Percentiles rank a stretch among this genome's conserved stretches.
Evolutionary conservation across 2,797 vertebrate genomes (phyloP).

Genomic region (Thalassophryne amazonica): DNA sequence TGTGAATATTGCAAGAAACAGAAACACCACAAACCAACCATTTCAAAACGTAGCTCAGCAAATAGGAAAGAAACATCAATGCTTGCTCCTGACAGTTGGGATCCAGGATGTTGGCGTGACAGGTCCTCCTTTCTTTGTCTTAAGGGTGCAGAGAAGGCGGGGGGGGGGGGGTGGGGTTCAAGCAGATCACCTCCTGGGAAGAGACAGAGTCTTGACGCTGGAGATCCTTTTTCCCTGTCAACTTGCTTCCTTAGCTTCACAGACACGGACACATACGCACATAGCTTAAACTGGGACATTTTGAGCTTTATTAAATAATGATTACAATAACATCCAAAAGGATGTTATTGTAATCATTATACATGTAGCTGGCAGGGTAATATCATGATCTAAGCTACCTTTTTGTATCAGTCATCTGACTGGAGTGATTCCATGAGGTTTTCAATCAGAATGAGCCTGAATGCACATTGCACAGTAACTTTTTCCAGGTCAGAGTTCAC

Average conservation of each 20-base stretch:
- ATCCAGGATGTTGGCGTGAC: slow-evolving; percentile 19
- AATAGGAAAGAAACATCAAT: background rate
- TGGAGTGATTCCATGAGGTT: too few relatives aligned
- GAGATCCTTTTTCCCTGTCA: slow-evolving; percentile 39
- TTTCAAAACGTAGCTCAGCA: background rate
- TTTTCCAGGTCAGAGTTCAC: too few relatives aligned
- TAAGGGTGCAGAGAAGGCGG: slow-evolving; percentile 22
- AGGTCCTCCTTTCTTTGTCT: slow-evolving; percentile 32
- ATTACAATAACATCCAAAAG: too few relatives aligned
- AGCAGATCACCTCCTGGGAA: slow-evolving; percentile 41
- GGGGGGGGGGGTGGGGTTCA: too few relatives aligned
- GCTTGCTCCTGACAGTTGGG: slow-evolving; percentile 14
- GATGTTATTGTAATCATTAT: too few relatives aligned
- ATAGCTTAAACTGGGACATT: too few relatives aligned
- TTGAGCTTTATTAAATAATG: too few relatives aligned
- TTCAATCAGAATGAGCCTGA: too few relatives aligned
- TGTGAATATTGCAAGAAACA: background rate
- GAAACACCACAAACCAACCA: background rate
- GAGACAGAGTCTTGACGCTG: slow-evolving; percentile 30
- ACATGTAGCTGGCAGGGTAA: too few relatives aligned
- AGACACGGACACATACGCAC: slow-evolving; percentile 4
- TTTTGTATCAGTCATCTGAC: too few relatives aligned
- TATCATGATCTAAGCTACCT: too few relatives aligned
- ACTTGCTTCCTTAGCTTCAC: slow-evolving; percentile 41
- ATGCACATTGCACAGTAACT: too few relatives aligned